Percentiles rank a stretch among this genome's conserved stretches.
These are phyloP conservation scores for Illadopsis cleaveri DNA, from an alignment of 2,113 vertebrate species.

Conservation along the genomic window DNA sequence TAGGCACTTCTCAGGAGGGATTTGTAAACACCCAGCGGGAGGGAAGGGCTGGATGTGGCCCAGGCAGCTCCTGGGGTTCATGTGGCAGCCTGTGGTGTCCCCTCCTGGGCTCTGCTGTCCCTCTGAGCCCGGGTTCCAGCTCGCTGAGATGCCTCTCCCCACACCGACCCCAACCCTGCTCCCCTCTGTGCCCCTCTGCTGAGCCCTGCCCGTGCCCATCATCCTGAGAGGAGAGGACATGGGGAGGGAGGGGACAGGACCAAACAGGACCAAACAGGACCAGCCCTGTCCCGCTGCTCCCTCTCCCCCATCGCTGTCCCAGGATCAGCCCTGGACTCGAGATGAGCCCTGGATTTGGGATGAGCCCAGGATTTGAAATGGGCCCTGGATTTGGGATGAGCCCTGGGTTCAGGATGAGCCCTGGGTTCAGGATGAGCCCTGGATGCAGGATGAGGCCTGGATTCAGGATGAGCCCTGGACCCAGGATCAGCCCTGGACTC, in stretches of 20 bases:
- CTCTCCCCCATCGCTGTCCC: fast-evolving
- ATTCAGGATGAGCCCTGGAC: not conserved
- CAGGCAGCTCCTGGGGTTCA: not conserved
- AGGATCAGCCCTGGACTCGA: not conserved
- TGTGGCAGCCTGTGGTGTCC: too few species aligned
- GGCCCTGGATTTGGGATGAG: not conserved
- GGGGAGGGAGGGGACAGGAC: fast-evolving
- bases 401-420: not conserved
- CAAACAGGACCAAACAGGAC: not conserved
- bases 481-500: too few species aligned
- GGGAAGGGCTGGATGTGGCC: not conserved
- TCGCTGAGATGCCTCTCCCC: not conserved
- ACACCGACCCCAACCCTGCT: fast-evolving
- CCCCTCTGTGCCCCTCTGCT: not conserved
- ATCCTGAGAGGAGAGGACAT: fast-evolving
- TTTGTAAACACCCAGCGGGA: not conserved
- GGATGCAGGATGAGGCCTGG: not conserved
- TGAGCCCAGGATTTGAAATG: not conserved
- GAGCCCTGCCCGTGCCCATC: not conserved
- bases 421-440: not conserved
- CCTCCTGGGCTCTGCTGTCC: not conserved
- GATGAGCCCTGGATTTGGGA: not conserved
- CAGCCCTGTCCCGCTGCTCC: not conserved
- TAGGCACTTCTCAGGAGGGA: not conserved
- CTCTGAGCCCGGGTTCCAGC: not conserved